Evolutionary conservation across 2,797 vertebrate species (phyloP).

Genomic region (Alca torda): DNA sequence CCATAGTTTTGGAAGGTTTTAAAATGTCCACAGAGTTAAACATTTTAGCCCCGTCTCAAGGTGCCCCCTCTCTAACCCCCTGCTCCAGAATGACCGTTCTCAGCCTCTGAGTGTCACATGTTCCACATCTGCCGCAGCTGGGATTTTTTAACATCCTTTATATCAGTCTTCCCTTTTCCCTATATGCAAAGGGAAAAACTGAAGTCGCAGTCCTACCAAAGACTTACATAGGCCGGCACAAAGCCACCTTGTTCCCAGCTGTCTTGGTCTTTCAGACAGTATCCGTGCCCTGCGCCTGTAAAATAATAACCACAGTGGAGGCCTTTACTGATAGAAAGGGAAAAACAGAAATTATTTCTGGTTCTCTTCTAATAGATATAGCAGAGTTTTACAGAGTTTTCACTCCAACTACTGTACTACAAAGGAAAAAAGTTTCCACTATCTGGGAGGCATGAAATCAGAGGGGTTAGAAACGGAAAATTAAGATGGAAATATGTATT

Average conservation of each 20-base stretch:
- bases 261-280: not conserved
- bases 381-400: not conserved
- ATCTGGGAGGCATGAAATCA: not conserved
- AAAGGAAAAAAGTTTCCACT: not conserved
- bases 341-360: not conserved
- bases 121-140: not conserved
- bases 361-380: not conserved
- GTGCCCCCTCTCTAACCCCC: not conserved
- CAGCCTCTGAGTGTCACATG: not conserved
- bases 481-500: not conserved
- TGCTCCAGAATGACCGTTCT: not conserved
- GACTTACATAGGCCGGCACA: not conserved
- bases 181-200: not conserved
- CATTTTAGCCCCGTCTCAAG: not conserved
- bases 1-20: not conserved
- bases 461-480: not conserved
- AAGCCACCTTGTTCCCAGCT: not conserved
- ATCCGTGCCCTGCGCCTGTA: accelerated
- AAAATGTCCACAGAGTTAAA: not conserved
- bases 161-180: not conserved
- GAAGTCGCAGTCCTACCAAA: not conserved
- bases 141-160: not conserved
- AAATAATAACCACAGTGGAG: not conserved
- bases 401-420: not conserved
- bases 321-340: not conserved